phyloP scores from a whole-genome alignment of 2,888 invertebrate species.

The Eupelmus urozonus region DNA sequence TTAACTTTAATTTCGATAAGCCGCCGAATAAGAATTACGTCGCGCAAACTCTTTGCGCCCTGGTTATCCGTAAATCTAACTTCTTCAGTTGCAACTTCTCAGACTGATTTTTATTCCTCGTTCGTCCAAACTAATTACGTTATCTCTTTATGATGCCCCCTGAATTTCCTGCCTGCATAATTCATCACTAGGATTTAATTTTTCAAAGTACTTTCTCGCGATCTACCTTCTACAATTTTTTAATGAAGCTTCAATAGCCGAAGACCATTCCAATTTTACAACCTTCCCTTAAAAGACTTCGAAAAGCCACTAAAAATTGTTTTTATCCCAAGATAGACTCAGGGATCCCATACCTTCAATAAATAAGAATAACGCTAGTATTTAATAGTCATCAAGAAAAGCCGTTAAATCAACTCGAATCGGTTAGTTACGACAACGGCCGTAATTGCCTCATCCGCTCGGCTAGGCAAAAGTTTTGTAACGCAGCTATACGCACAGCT shows the following conservation, averaged over 20 bases:
- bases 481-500: neutral
- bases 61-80: neutral
- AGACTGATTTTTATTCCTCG: slow-evolving; percentile 17
- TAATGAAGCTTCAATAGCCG: no score
- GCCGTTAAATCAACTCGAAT: no score
- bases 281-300: no score
- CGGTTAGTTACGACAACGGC: no score
- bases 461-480: slow-evolving; percentile 4
- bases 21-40: slow-evolving; percentile 13
- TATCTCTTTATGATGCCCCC: slow-evolving; percentile 38
- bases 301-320: no score
- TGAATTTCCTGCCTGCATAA: slow-evolving; percentile 29
- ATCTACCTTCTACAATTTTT: no score
- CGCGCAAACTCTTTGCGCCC: slow-evolving; percentile 12
- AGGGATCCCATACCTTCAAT: no score
- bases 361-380: no score
- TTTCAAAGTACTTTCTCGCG: neutral
- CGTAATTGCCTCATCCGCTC: slow-evolving; percentile 1
- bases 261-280: no score
- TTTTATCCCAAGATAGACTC: no score
- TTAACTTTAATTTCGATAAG: neutral
- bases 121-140: slow-evolving; percentile 41
- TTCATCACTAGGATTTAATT: slow-evolving; percentile 18
- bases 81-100: neutral
- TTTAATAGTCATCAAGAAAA: no score